These are phyloP conservation scores for Danio rerio DNA, from an alignment of 2,113 vertebrate species.

Conservation along the genomic window GRCz12tu NC_133186.1:7784501-7785000, in stretches of 20 bases:
- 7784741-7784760: conserved; percentile 13
- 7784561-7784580: conserved; percentile 28
- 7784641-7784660: neutral
- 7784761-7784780: neutral
- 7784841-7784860: neutral
- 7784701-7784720: conserved; percentile 22
- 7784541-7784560: neutral
- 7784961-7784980: neutral
- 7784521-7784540: conserved; percentile 18
- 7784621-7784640: conserved; percentile 25
- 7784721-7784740: conserved; percentile 1
- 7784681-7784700: conserved; percentile 20
- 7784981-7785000: no score
- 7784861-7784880: neutral
- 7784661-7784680: neutral
- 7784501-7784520: neutral
- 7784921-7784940: no score
- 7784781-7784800: neutral
- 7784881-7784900: neutral
- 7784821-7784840: neutral
- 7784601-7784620: conserved; percentile 14
- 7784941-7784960: neutral
- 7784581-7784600: conserved; percentile 29
- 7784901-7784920: neutral
- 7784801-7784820: neutral